Conservation (phyloP, 2,797 vertebrate genomes). For the Hafferia zeledoni region DNA sequence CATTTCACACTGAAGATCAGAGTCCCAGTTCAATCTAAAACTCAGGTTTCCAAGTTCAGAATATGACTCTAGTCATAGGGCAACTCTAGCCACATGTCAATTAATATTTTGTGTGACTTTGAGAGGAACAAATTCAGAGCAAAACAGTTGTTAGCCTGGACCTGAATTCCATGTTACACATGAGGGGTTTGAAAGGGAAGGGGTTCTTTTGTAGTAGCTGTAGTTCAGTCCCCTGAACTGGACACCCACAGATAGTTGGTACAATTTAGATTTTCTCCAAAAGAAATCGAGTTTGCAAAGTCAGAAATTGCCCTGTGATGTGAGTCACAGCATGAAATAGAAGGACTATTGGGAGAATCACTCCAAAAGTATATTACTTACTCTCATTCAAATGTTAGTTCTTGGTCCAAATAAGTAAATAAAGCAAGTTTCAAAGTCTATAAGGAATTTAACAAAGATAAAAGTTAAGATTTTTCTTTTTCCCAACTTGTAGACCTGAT, state of each 20-base stretch:
- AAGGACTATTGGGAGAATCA: neutral
- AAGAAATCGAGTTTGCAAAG: neutral
- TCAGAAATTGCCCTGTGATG: neutral
- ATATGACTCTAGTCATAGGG: neutral
- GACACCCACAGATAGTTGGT: neutral
- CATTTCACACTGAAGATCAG: neutral
- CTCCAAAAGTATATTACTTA: neutral
- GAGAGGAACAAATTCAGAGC: neutral
- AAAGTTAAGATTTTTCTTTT: neutral
- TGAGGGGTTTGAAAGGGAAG: neutral
- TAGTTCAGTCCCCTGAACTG: neutral
- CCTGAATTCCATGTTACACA: fast-evolving
- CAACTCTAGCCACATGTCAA: neutral
- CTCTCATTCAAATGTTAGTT: neutral
- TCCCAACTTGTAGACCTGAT: neutral
- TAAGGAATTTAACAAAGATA: neutral
- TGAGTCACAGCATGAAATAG: neutral
- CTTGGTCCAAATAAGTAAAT: neutral
- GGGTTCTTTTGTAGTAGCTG: fast-evolving
- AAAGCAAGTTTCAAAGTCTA: neutral
- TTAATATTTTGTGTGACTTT: neutral
- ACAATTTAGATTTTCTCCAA: neutral
- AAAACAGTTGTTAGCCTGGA: neutral
- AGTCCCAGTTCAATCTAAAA: neutral
- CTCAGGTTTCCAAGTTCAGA: neutral